Percentiles rank a stretch among this genome's conserved stretches.
phyloP scores from a whole-genome alignment of 2,113 vertebrate species.

The Sphyrna mokarran region DNA sequence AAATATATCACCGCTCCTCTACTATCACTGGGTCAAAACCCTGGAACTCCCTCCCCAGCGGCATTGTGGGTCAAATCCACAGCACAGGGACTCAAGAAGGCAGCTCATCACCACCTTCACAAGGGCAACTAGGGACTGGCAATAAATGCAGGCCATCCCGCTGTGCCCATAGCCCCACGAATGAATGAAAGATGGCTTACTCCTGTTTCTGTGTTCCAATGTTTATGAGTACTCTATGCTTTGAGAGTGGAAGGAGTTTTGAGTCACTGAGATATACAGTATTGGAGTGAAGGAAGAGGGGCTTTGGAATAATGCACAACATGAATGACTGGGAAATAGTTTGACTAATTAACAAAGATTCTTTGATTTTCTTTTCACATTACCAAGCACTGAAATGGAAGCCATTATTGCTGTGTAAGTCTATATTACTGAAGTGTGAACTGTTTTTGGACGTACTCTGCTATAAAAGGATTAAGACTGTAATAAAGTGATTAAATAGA shows the following conservation, averaged over 20 bases:
- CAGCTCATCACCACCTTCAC: no score
- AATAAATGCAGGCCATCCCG: no score
- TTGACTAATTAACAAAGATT: background rate
- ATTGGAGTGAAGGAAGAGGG: background rate
- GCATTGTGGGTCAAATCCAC: no score
- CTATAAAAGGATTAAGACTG: background rate
- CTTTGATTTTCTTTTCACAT: background rate
- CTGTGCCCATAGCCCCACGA: no score
- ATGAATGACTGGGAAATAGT: background rate
- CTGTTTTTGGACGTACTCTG: background rate
- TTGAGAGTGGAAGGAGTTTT: background rate
- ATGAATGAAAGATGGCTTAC: no score
- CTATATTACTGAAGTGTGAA: background rate
- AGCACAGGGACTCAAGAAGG: no score
- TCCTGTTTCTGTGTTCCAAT: background rate
- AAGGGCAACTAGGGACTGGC: no score
- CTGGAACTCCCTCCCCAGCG: no score
- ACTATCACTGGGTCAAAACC: no score
- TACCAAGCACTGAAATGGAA: background rate
- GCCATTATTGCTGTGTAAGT: background rate
- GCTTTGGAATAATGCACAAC: background rate
- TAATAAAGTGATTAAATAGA: background rate
- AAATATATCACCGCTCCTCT: no score
- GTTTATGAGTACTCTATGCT: background rate
- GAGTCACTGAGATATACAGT: background rate